These are phyloP conservation scores for Crocallis elinguaria DNA, from an alignment of 2,888 invertebrate species.

Conservation along the genomic window DNA sequence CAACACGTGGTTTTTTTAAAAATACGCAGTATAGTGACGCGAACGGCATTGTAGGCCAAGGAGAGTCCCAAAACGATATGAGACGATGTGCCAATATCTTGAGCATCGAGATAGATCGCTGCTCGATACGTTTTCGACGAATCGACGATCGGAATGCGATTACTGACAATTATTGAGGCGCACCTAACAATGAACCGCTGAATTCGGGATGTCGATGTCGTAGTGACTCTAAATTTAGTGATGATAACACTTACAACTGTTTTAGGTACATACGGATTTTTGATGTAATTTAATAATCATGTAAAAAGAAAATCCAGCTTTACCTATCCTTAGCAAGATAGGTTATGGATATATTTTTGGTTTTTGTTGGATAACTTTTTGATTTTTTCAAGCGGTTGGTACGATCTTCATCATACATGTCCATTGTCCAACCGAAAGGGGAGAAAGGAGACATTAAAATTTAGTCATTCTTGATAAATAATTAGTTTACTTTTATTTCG, in stretches of 20 bases:
- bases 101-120: constrained; percentile 14
- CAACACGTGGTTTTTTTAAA: constrained; percentile 45
- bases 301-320: too few relatives aligned
- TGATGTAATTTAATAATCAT: not conserved
- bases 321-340: too few relatives aligned
- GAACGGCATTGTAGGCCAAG: constrained; percentile 59
- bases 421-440: too few relatives aligned
- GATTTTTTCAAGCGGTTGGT: too few relatives aligned
- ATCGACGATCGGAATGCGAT: constrained; percentile 29
- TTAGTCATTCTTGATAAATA: too few relatives aligned
- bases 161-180: constrained; percentile 26
- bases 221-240: constrained; percentile 1
- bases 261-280: not conserved
- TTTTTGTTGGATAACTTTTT: too few relatives aligned
- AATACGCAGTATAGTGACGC: constrained; percentile 24
- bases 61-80: constrained; percentile 52
- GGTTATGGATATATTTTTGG: too few relatives aligned
- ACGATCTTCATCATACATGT: too few relatives aligned
- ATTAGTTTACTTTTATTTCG: too few relatives aligned
- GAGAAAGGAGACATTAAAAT: too few relatives aligned
- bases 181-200: not conserved
- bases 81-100: constrained; percentile 45
- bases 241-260: not conserved
- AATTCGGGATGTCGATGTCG: constrained; percentile 23
- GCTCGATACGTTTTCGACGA: constrained; percentile 9